phyloP scores from a whole-genome alignment of 1,140 invertebrate genomes.

The Saxidomus purpurata region DNA sequence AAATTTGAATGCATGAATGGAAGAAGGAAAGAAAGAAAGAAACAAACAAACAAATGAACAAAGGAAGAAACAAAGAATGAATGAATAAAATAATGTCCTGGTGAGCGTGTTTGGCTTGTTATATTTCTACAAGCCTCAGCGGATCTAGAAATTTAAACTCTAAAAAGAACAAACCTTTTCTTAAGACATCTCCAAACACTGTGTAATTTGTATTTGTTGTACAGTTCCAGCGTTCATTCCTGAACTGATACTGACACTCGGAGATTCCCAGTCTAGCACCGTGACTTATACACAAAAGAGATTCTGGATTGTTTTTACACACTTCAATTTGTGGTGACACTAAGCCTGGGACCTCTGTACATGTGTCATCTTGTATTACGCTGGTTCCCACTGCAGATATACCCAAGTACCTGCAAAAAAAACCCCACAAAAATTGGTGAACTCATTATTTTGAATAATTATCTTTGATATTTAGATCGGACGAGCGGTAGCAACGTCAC shows the following conservation, averaged over 20 bases:
- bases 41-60: too few relatives aligned
- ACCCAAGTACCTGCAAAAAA: conserved; percentile 87
- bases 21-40: too few relatives aligned
- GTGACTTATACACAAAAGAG: conserved; percentile 82
- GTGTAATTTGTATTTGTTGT: conserved; percentile 76
- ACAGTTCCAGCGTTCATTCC: conserved; percentile 86
- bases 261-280: conserved; percentile 83
- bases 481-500: too few relatives aligned
- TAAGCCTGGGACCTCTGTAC: conserved; percentile 87
- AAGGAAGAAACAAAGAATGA: too few relatives aligned
- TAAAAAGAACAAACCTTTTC: conserved; percentile 90
- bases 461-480: too few relatives aligned
- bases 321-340: conserved; percentile 81
- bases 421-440: too few relatives aligned
- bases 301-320: conserved; percentile 82
- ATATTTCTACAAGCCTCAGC: too few relatives aligned
- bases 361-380: conserved; percentile 82
- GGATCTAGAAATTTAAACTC: too few relatives aligned
- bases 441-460: too few relatives aligned
- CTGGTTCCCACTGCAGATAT: conserved; percentile 86
- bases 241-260: conserved; percentile 85
- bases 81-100: too few relatives aligned
- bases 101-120: too few relatives aligned
- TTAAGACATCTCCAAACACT: conserved; percentile 93
- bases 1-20: too few relatives aligned